phyloP scores from a whole-genome alignment of 2,113 vertebrate species.

The Pangasianodon hypophthalmus region DNA sequence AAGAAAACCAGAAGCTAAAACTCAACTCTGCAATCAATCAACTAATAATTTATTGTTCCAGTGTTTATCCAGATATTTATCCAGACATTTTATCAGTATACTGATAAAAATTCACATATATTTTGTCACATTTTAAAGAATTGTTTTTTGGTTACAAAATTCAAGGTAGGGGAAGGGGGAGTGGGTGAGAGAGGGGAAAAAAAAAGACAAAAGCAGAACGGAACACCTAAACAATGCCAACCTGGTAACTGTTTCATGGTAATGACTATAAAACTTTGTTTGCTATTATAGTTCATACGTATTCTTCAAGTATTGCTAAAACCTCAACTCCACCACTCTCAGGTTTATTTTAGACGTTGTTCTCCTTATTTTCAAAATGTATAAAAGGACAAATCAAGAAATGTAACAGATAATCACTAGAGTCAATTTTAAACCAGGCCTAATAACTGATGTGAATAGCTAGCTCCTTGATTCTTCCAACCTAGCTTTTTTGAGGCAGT shows the following conservation, averaged over 20 bases:
- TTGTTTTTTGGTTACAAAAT: not conserved
- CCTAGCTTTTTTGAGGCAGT: not conserved
- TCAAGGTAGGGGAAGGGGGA: not conserved
- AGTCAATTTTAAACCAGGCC: not conserved
- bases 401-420: not conserved
- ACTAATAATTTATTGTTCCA: not conserved
- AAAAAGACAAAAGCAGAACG: not conserved
- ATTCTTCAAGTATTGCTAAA: not conserved
- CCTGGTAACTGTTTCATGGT: not conserved
- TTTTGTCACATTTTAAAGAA: not conserved
- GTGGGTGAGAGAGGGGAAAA: not conserved
- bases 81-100: not conserved
- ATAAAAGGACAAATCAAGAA: not conserved
- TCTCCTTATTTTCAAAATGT: not conserved
- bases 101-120: not conserved
- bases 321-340: not conserved
- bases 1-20: not conserved
- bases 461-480: not conserved
- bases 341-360: not conserved
- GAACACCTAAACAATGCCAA: not conserved
- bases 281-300: not conserved
- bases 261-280: not conserved
- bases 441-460: not conserved
- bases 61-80: not conserved
- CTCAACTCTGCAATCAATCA: not conserved